phyloP scores from a whole-genome alignment of 2,888 invertebrate species.

The Macrophya annulata region DNA sequence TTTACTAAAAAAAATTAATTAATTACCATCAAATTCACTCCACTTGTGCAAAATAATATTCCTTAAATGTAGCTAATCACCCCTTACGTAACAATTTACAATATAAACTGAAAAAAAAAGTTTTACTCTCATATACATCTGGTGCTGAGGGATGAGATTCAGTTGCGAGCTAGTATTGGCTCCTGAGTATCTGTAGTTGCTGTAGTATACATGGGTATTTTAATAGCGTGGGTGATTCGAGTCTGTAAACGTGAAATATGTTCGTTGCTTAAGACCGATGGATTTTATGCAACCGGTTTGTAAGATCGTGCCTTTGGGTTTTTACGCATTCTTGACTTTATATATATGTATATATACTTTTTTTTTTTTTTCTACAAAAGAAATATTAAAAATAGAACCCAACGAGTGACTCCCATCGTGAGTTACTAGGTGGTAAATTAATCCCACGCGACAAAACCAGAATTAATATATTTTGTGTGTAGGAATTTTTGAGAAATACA shows the following conservation, averaged over 20 bases:
- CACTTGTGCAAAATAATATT: neutral
- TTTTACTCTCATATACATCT: neutral
- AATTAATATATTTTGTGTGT: neutral
- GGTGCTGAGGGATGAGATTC: neutral
- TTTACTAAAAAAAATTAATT: neutral
- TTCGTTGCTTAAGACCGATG: constrained; percentile 13
- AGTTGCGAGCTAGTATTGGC: neutral
- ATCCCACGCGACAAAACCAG: constrained; percentile 34
- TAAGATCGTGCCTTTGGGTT: neutral
- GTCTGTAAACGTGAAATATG: constrained; percentile 12
- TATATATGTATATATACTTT: too few species aligned
- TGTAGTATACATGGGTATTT: neutral
- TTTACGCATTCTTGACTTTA: constrained; percentile 9
- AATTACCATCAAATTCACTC: neutral
- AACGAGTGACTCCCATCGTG: constrained; percentile 37
- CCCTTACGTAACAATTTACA: neutral
- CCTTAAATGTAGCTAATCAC: neutral
- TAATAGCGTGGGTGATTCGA: constrained; percentile 14
- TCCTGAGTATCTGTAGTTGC: neutral
- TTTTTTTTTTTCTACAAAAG: constrained; percentile 28
- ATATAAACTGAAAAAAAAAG: neutral
- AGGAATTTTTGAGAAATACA: constrained; percentile 19
- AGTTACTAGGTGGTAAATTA: constrained; percentile 35
- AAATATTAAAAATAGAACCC: constrained; percentile 27
- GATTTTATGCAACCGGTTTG: constrained; percentile 26